Percentiles rank a stretch among this genome's conserved stretches.
Conservation (phyloP, 2,797 vertebrate species). For the Dendrocincla fuliginosa region DNA sequence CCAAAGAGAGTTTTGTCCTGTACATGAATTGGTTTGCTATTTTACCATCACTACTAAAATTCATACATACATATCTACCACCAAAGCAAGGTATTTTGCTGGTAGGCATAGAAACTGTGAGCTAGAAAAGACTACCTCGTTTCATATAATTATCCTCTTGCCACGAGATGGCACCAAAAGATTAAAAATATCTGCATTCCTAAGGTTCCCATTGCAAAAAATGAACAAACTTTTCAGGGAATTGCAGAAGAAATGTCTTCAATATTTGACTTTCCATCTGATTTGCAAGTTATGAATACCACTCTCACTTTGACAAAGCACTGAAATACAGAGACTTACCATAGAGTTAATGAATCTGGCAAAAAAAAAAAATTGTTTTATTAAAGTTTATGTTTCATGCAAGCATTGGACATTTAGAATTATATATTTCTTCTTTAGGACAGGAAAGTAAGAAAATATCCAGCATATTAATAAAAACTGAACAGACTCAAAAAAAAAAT, state of each 20-base stretch:
- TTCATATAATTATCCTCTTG: background rate
- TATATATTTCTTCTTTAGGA: background rate
- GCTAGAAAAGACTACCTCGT: background rate
- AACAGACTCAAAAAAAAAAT: background rate
- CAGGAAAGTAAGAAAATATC: background rate
- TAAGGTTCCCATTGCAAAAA: background rate
- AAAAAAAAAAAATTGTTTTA: background rate
- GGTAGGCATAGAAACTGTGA: background rate
- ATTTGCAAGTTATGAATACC: slow-evolving; percentile 1
- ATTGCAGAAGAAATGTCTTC: background rate
- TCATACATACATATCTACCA: background rate
- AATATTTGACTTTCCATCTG: slow-evolving; percentile 1
- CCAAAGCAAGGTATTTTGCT: background rate
- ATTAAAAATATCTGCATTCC: slow-evolving; percentile 16
- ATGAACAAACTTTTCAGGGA: background rate
- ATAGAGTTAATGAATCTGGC: background rate
- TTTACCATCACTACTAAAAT: background rate
- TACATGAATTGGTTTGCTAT: background rate
- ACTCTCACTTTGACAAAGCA: background rate
- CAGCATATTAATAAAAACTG: background rate
- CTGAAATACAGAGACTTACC: background rate
- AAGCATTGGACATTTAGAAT: background rate
- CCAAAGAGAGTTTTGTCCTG: background rate
- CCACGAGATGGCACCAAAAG: slow-evolving; percentile 79
- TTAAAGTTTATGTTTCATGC: background rate